Evolutionary conservation across 2,797 vertebrate species (phyloP), one percentile per base, ranked within the genome.

Genomic region (Eulemur mongoz): DNA sequence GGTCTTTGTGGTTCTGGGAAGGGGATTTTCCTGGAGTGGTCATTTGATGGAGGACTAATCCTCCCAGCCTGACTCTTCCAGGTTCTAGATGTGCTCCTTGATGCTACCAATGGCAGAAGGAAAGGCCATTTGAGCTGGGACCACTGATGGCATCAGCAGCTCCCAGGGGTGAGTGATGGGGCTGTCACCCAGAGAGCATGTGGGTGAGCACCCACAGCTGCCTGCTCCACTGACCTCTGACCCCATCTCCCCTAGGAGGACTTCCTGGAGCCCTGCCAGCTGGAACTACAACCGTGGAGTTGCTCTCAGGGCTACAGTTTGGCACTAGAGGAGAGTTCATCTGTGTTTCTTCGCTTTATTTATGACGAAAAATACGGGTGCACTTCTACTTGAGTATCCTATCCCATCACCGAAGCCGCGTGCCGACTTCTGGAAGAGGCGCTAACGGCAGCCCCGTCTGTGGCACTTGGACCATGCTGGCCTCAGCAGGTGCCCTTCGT

Each of bases 151-250:
- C 9, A 0, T n/a, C 9, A 1, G 32, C 4, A 1, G 3, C 14
- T n/a, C 30, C 2, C 7, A 0, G 35, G 27, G 69, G 85, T 82
- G 20, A 63, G 85, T 57, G 38, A 2, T 4, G 2, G 4, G 10
- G 38, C 5, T 4, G 0, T 5, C 2, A 7, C 13, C 50, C 35
- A 57, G 45, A 35, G 25, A 40, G 69, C 1, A 11, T 5, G 23
- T 0, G 0, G 3, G 11, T 1, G 1, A 23, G 7, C 10, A 0
- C 5, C 22, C 5, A 1, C 0, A n/a, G 4, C 4, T 0, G 0
- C 35, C 13, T 27, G 5, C 25, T 2, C 52, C 52, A 0, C 84
- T 67, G 0, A 45, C 9, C 2, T 18, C 15, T 0, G 4, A 18
- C 0, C 81, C 61, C 1, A 0, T 50, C 18, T 90, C 50, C 50